phyloP scores from a whole-genome alignment of 2,113 vertebrate species.

The Lethenteron reissneri region DNA sequence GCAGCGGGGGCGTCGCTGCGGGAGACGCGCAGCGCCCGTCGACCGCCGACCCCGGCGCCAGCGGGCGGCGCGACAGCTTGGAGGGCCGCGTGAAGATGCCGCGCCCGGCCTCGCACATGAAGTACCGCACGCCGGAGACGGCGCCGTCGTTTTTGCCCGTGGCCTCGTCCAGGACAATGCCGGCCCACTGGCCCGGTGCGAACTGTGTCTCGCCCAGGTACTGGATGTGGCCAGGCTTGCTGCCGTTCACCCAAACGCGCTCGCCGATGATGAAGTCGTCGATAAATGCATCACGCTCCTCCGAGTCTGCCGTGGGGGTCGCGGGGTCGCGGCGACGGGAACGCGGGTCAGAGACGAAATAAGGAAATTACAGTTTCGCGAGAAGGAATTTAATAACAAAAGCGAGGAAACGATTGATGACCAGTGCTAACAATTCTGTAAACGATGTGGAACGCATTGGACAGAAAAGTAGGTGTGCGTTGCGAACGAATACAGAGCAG shows the following conservation, averaged over 20 bases:
- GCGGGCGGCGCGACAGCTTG: constrained; percentile 8
- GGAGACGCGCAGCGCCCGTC: too few species aligned
- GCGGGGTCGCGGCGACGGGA: too few species aligned
- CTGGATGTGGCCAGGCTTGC: constrained; percentile 3
- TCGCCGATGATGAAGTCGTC: constrained; percentile 21
- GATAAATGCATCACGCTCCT: constrained; percentile 33
- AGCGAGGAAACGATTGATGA: too few species aligned
- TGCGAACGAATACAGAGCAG: too few species aligned
- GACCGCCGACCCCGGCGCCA: constrained; percentile 38
- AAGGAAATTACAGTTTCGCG: too few species aligned
- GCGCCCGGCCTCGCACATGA: constrained; percentile 5
- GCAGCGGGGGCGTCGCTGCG: too few species aligned
- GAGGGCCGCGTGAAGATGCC: neutral
- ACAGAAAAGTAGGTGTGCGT: too few species aligned
- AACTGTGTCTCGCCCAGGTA: constrained; percentile 1
- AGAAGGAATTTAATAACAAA: too few species aligned
- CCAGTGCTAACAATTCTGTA: too few species aligned
- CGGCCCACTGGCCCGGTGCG: constrained; percentile 1
- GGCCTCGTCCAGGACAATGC: constrained; percentile 3
- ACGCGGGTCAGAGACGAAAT: too few species aligned
- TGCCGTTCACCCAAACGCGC: constrained; percentile 3
- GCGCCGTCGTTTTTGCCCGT: neutral
- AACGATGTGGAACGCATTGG: too few species aligned
- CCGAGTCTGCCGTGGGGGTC: constrained; percentile 16
- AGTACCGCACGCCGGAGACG: constrained; percentile 1